These are phyloP conservation scores for Syngnathus typhle DNA, from an alignment of 2,113 vertebrate genomes.

Conservation along the genomic window DNA sequence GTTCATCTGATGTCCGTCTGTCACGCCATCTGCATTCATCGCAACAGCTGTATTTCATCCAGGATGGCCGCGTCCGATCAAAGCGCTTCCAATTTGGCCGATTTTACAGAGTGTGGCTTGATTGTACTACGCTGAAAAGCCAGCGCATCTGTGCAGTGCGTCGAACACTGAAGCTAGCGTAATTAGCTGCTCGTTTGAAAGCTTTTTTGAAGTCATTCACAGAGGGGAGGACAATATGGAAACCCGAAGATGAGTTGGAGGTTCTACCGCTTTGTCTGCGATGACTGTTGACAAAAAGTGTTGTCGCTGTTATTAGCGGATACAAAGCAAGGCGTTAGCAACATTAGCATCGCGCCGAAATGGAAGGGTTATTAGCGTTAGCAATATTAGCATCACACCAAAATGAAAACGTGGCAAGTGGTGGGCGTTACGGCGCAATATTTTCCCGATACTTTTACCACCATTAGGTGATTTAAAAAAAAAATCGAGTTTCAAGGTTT, in stretches of 20 bases:
- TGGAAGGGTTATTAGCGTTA: too few relatives aligned
- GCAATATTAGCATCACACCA: too few relatives aligned
- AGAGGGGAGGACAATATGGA: background rate
- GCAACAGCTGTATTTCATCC: slow-evolving; percentile 61
- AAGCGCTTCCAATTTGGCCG: slow-evolving; percentile 22
- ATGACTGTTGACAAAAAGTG: background rate
- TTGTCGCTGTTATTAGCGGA: background rate
- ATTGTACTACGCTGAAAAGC: background rate
- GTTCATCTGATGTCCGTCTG: slow-evolving; percentile 49
- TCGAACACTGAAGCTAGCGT: slow-evolving; percentile 12
- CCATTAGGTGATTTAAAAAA: background rate
- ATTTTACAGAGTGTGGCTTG: background rate
- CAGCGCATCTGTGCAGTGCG: background rate
- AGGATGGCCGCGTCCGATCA: slow-evolving; percentile 40
- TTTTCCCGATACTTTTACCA: background rate
- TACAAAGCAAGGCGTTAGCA: too few relatives aligned
- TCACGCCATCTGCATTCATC: slow-evolving; percentile 45
- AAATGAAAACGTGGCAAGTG: background rate
- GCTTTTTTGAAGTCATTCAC: slow-evolving; percentile 1
- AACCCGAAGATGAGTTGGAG: background rate
- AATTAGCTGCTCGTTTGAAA: slow-evolving; percentile 31
- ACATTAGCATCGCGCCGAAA: too few relatives aligned
- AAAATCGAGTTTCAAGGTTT: background rate
- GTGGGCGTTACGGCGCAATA: background rate
- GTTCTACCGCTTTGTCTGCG: background rate